Conservation (phyloP, 2,888 invertebrate species). For the Drosophila pseudotakahashii region DNA sequence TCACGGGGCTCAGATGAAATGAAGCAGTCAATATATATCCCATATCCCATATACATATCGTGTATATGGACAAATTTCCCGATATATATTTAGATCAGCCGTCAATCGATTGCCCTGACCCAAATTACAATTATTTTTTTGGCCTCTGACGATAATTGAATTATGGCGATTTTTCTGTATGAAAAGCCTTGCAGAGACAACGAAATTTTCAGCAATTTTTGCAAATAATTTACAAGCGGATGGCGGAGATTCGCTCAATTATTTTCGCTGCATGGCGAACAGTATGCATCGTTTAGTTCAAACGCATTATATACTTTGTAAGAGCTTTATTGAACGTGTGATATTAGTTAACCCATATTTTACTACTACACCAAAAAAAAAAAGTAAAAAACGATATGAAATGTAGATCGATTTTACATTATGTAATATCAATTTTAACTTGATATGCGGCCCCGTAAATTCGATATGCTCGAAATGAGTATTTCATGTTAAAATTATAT, state of each 20-base stretch:
- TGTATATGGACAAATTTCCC: slow-evolving; percentile 2
- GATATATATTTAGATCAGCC: slow-evolving; percentile 3
- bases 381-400: no score
- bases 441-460: no score
- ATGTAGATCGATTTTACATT: no score
- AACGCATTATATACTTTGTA: background rate
- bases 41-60: slow-evolving; percentile 3
- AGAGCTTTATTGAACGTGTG: no score
- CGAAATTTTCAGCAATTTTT: background rate
- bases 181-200: background rate
- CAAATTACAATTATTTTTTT: slow-evolving; percentile 12
- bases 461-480: no score
- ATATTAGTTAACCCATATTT: no score
- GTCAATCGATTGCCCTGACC: slow-evolving; percentile 27
- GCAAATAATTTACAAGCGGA: background rate
- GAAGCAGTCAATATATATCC: background rate
- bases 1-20: slow-evolving; percentile 20
- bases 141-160: slow-evolving; percentile 22
- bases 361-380: no score
- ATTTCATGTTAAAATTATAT: no score
- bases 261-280: background rate
- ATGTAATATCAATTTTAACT: no score
- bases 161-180: slow-evolving; percentile 5
- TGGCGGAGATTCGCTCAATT: background rate
- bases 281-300: background rate